These are phyloP conservation scores for Clarias batrachus DNA, from an alignment of 2,113 vertebrate species.

Conservation along the genomic window DNA sequence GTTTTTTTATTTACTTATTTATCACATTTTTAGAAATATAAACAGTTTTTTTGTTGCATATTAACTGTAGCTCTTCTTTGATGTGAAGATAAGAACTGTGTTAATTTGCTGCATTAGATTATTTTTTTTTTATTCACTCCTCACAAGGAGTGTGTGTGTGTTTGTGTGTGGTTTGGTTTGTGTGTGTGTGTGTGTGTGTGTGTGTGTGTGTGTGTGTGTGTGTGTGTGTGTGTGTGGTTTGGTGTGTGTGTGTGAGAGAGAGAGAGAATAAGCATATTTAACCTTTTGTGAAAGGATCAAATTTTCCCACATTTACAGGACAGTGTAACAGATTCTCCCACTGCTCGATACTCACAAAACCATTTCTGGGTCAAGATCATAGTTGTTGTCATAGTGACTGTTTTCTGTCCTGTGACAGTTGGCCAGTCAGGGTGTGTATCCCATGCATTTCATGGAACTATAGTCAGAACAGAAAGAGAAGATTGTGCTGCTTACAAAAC, in stretches of 20 bases:
- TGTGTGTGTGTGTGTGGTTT: not conserved
- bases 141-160: too few relatives aligned
- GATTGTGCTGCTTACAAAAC: constrained; percentile 17
- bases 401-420: constrained; percentile 24
- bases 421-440: constrained; percentile 10
- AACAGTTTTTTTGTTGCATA: too few relatives aligned
- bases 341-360: not conserved
- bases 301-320: not conserved
- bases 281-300: not conserved
- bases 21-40: too few relatives aligned
- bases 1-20: too few relatives aligned
- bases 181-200: not conserved
- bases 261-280: not conserved
- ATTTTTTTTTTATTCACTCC: too few relatives aligned
- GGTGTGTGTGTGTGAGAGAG: not conserved
- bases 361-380: not conserved
- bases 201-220: not conserved
- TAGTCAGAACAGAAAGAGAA: constrained; percentile 13
- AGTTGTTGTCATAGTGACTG: constrained; percentile 13
- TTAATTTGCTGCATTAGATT: too few relatives aligned
- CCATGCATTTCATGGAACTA: constrained; percentile 2
- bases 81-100: too few relatives aligned
- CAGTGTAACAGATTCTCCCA: not conserved
- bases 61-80: too few relatives aligned
- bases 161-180: not conserved